phyloP scores from a whole-genome alignment of 1,140 invertebrate species.

The Lepidurus packardi region DNA sequence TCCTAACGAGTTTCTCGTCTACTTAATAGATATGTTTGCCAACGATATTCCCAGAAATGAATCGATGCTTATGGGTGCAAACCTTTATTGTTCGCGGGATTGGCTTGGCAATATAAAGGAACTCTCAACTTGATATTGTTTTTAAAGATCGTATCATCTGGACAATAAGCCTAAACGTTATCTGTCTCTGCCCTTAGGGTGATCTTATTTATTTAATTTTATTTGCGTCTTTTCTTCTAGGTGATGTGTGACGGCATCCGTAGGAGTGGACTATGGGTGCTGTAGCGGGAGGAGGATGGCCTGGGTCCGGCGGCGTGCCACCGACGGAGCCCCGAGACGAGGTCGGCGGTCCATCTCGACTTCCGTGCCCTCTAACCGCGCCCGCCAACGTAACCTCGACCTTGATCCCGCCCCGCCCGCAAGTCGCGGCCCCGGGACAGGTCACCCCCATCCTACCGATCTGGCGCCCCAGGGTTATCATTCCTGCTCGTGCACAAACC shows the following conservation, averaged over 20 bases:
- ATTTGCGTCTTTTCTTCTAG: neutral
- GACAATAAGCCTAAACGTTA: too few relatives aligned
- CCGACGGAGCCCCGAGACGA: conserved; percentile 20
- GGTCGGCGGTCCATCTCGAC: neutral
- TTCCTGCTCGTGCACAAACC: neutral
- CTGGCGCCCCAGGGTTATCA: conserved; percentile 16
- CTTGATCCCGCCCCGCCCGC: neutral
- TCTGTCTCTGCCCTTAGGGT: too few relatives aligned
- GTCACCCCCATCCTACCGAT: neutral
- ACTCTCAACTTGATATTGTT: too few relatives aligned
- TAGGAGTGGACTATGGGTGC: conserved; percentile 8
- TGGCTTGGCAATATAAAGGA: too few relatives aligned
- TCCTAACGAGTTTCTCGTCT: neutral
- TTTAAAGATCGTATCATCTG: too few relatives aligned
- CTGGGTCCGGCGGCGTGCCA: conserved; percentile 19
- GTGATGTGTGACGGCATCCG: conserved; percentile 13
- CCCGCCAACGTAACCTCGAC: neutral
- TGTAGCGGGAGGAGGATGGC: conserved; percentile 10
- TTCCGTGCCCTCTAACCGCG: neutral
- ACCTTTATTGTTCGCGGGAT: neutral
- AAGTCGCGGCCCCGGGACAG: neutral
- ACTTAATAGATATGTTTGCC: neutral
- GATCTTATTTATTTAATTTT: too few relatives aligned
- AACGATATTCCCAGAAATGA: neutral
- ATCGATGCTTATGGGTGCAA: neutral